Base-by-base conservation (phyloP, 1,140 invertebrate genomes). In the Dinoponera quadriceps region DNA sequence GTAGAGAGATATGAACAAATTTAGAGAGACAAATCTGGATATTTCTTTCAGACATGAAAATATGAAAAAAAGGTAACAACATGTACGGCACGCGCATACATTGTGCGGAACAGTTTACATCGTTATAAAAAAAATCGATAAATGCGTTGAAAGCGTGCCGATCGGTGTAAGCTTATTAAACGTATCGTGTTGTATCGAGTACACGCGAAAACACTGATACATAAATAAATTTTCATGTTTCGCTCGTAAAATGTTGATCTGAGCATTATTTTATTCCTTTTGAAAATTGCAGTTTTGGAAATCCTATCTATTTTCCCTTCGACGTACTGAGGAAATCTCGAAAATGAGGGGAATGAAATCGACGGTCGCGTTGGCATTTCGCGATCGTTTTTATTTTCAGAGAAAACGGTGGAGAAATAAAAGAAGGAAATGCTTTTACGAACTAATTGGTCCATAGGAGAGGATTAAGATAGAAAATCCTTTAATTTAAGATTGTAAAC, bases 401-500 rank as follows among this genome's bases (percentile, higher is more conserved):
- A 33, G 44, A n/a, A 7, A 54, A 65, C 22, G 22, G 22, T 3
- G 33, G 29, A 48, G 51, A 51, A 44, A n/a, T 1, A 44, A 33
- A 65, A 33, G 22, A 51, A 3, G 33, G 29, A 48, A 51, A 51
- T 38, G 20, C 11, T 78, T 18, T 55, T 66, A 44, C 13, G 14
- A 44, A 27, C 3, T 25, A 80, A 29, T 38, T 20, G 22, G 22
- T n/a, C 16, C 13, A 22, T 22, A 2, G 13, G 2, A 78, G 22
- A 29, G 7, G 0, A 55, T 66, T 48, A 44, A 68, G 38, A 68
- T 66, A 33, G n/a, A n/a, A 69, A 57, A 80, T 66, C 3, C 3
- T 69, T n/a, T 57, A 55, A 69, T 69, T 80, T 69, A 69, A 18
- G 65, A 59, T 29, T 68, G 18, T 57, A 78, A 78, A 78, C 29